phyloP scores from a whole-genome alignment of 2,113 vertebrate species.

The Lathamus discolor region DNA sequence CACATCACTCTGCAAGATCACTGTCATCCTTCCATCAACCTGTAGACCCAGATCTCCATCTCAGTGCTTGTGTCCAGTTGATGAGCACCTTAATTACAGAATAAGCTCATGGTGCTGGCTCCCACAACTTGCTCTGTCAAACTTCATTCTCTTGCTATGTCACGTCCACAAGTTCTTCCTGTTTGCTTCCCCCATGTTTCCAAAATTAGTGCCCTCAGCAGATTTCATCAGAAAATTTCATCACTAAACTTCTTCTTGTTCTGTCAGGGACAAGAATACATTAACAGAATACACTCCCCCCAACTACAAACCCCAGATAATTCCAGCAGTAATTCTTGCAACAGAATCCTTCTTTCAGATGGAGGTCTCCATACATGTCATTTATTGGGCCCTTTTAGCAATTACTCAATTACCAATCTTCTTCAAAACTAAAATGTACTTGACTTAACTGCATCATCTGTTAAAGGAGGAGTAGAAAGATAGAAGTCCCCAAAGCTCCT shows the following conservation, averaged over 20 bases:
- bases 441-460: neutral
- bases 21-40: neutral
- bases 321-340: neutral
- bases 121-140: neutral
- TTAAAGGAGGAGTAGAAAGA: neutral
- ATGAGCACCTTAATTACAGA: neutral
- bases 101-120: neutral
- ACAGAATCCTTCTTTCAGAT: neutral
- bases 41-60: neutral
- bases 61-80: neutral
- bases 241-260: neutral
- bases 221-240: neutral
- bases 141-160: neutral
- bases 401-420: neutral
- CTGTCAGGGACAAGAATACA: neutral
- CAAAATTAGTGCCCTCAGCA: neutral
- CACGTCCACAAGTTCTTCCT: neutral
- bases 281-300: fast-evolving
- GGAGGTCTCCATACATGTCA: neutral
- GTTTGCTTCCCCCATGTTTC: neutral
- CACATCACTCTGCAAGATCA: neutral
- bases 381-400: neutral
- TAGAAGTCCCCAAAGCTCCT: neutral
- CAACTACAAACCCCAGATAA: neutral
- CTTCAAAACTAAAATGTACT: neutral